Evolutionary conservation across 2,888 invertebrate species (phyloP).

Genomic region (Azorinus chamasolen): DNA sequence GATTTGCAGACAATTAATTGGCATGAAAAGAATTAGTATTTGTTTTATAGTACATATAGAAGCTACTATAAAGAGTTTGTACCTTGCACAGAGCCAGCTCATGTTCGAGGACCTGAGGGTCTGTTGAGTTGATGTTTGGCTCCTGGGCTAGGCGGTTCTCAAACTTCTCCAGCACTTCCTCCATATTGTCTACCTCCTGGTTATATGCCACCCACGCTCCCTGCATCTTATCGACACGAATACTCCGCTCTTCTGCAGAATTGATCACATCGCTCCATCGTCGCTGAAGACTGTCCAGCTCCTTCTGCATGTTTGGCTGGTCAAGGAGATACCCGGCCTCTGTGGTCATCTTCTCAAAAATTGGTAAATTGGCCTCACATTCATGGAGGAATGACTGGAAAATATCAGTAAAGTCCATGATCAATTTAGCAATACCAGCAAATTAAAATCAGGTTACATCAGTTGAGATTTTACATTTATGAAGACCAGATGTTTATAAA

Average conservation of each 20-base stretch:
- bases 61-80: no score
- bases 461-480: no score
- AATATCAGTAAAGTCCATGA: conserved; percentile 10
- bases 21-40: no score
- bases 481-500: no score
- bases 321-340: conserved; percentile 83
- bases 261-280: conserved; percentile 80
- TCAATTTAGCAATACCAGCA: no score
- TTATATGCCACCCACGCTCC: conserved; percentile 81
- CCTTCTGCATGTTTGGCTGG: conserved; percentile 80
- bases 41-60: no score
- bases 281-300: conserved; percentile 79
- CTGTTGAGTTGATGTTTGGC: conserved; percentile 79
- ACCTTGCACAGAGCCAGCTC: conserved; percentile 83
- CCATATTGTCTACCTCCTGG: conserved; percentile 77
- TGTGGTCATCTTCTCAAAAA: conserved; percentile 82
- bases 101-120: conserved; percentile 81
- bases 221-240: conserved; percentile 79
- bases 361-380: conserved; percentile 89
- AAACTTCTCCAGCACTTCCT: conserved; percentile 78
- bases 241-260: conserved; percentile 78
- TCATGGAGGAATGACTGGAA: conserved; percentile 90
- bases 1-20: no score
- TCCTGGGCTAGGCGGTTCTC: conserved; percentile 75
- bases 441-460: no score